Percentiles rank a stretch among this genome's conserved stretches.
These are phyloP conservation scores for Oryctes rhinoceros DNA, from an alignment of 1,140 invertebrate species.

Conservation along the genomic window DNA sequence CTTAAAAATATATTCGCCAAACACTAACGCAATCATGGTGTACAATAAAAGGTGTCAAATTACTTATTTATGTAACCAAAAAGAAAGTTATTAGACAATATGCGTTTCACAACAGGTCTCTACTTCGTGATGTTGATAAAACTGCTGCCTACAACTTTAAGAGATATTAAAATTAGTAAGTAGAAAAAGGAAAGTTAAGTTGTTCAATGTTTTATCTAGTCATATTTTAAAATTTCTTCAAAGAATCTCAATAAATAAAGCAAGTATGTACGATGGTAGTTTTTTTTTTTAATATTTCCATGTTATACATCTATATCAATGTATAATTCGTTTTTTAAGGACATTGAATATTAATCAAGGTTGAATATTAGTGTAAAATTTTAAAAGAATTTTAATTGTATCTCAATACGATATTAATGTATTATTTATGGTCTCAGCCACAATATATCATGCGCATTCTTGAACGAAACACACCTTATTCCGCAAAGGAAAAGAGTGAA, in stretches of 20 bases:
- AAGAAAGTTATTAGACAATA: neutral
- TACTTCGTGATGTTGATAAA: neutral
- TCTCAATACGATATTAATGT: constrained; percentile 30
- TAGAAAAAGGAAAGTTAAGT: neutral
- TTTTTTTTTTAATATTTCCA: neutral
- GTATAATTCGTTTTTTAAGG: neutral
- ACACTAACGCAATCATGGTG: neutral
- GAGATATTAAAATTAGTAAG: too few relatives aligned
- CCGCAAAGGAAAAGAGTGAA: neutral
- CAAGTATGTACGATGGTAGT: neutral
- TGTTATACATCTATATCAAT: neutral
- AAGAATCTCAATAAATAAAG: neutral
- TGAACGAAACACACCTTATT: constrained; percentile 12
- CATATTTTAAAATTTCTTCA: too few relatives aligned
- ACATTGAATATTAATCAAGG: constrained; percentile 30
- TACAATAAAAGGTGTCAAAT: neutral
- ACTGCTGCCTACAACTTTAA: neutral
- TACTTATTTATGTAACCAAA: neutral
- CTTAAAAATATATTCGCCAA: too few relatives aligned
- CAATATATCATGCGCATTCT: constrained; percentile 20
- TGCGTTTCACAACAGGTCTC: neutral
- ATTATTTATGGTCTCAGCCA: constrained; percentile 2
- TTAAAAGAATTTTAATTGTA: constrained; percentile 34
- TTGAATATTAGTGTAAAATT: constrained; percentile 24
- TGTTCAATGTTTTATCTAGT: too few relatives aligned